These are phyloP conservation scores for Sinocyclocheilus anshuiensis DNA, from an alignment of 2,113 vertebrate genomes.

Conservation along the genomic window DNA sequence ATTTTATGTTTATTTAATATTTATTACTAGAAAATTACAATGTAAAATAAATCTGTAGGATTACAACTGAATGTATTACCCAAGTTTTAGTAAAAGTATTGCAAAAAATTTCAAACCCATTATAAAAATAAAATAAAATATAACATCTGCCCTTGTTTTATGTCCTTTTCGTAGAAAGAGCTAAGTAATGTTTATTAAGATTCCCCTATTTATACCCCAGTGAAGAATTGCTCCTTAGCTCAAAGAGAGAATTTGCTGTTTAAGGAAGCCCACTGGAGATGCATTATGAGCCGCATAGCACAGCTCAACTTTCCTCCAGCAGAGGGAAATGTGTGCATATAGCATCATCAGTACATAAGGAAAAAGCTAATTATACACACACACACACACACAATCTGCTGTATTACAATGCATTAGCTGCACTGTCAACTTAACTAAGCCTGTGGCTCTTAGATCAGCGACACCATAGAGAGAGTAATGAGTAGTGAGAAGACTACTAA, in stretches of 20 bases:
- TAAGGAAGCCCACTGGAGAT: background rate
- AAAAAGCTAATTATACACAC: constrained; percentile 32
- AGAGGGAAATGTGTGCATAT: constrained; percentile 45
- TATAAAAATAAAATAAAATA: background rate
- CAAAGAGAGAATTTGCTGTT: background rate
- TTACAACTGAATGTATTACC: background rate
- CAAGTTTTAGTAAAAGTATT: background rate
- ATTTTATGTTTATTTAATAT: background rate
- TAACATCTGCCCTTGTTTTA: background rate
- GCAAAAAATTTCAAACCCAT: background rate
- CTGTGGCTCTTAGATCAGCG: constrained; percentile 21
- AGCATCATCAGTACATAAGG: constrained; percentile 19
- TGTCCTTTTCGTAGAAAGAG: background rate
- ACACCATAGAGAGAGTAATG: constrained; percentile 16
- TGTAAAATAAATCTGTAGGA: background rate
- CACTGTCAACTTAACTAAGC: constrained; percentile 28
- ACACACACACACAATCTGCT: constrained; percentile 24
- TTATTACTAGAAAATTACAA: background rate
- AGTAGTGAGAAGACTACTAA: constrained; percentile 40
- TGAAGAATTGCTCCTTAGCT: background rate
- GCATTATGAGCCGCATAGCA: background rate
- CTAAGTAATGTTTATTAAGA: background rate
- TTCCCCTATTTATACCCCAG: background rate
- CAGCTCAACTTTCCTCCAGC: constrained; percentile 36
- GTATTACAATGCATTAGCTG: constrained; percentile 36